Evolutionary conservation across 2,888 invertebrate genomes (phyloP).

Genomic region (Timandra comae): DNA sequence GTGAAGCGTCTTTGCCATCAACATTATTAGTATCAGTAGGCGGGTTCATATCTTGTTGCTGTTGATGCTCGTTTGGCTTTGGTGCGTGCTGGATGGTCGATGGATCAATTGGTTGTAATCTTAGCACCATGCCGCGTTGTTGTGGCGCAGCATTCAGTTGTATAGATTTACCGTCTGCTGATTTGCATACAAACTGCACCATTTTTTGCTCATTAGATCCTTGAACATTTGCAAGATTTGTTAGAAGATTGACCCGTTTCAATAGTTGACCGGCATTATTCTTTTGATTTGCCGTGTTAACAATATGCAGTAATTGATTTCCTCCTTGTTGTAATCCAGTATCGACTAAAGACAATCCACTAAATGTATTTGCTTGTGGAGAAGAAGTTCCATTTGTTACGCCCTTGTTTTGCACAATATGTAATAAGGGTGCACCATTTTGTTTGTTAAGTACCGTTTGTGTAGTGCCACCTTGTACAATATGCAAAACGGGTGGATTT

Average conservation of each 20-base stretch:
- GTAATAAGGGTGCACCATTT: slow-evolving; percentile 59
- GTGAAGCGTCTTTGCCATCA: slow-evolving; percentile 43
- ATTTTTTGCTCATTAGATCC: slow-evolving; percentile 71
- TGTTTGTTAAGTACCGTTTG: slow-evolving; percentile 57
- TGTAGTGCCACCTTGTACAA: slow-evolving; percentile 65
- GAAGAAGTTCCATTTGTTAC: slow-evolving; percentile 39
- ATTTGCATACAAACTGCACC: slow-evolving; percentile 80
- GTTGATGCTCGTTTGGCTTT: slow-evolving; percentile 46
- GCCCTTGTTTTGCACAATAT: slow-evolving; percentile 67
- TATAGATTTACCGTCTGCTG: slow-evolving; percentile 76
- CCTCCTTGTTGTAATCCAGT: slow-evolving; percentile 60
- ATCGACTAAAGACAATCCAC: slow-evolving; percentile 63
- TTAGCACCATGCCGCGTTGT: slow-evolving; percentile 70
- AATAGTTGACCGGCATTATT: slow-evolving; percentile 55
- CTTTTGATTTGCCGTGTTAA: slow-evolving; percentile 63
- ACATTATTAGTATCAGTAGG: slow-evolving; percentile 31
- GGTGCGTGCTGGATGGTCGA: slow-evolving; percentile 36
- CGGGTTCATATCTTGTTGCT: slow-evolving; percentile 42
- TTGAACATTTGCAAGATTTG: slow-evolving; percentile 65
- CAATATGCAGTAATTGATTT: slow-evolving; percentile 69
- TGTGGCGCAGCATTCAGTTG: slow-evolving; percentile 72
- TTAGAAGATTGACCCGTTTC: slow-evolving; percentile 68
- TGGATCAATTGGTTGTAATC: slow-evolving; percentile 64
- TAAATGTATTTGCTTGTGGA: slow-evolving; percentile 47
- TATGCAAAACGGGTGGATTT: slow-evolving; percentile 63